phyloP scores from a whole-genome alignment of 1,140 invertebrate species.

The Tetramorium parvispinum region DNA sequence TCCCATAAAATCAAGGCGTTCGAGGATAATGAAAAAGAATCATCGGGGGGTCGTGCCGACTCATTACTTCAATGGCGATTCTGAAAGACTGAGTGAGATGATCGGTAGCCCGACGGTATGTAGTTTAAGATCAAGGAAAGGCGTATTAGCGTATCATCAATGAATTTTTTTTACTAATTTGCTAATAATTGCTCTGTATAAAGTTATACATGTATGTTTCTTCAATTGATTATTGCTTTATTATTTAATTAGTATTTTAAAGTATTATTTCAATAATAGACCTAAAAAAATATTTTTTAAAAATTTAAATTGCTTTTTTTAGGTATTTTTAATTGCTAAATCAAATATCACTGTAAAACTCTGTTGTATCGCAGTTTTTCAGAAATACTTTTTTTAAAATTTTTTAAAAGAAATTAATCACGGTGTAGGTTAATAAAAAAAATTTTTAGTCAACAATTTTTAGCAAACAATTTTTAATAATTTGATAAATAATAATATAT shows the following conservation, averaged over 20 bases:
- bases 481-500: no score
- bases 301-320: no score
- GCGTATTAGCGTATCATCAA: not conserved
- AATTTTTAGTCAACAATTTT: no score
- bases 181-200: not conserved
- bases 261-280: not conserved
- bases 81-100: conserved; percentile 16
- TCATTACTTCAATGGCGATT: conserved; percentile 49
- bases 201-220: not conserved
- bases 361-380: no score
- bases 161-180: conserved; percentile 5
- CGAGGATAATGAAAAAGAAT: conserved; percentile 42
- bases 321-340: no score
- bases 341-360: no score
- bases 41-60: conserved; percentile 31
- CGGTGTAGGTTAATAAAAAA: no score
- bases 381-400: no score
- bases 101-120: conserved; percentile 19
- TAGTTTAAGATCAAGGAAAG: conserved; percentile 8
- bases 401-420: no score
- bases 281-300: no score
- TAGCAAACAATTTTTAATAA: no score
- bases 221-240: not conserved
- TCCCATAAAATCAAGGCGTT: conserved; percentile 40
- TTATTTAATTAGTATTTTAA: not conserved